Conservation (phyloP, 2,113 vertebrate genomes). For the Phyllopteryx taeniolatus region DNA sequence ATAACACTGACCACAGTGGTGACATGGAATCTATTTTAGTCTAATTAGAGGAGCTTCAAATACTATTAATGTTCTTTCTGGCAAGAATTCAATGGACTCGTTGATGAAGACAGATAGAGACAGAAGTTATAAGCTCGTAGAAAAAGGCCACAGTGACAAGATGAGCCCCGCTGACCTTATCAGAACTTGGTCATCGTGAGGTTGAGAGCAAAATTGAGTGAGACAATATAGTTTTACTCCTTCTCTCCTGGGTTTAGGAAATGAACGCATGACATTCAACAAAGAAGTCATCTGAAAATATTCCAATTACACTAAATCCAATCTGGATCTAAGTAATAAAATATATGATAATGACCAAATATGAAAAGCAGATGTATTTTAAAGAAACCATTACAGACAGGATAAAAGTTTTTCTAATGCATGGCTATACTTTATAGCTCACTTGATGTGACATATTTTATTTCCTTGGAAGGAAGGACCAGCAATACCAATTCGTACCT, state of each 20-base stretch:
- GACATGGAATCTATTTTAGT: conserved; percentile 33
- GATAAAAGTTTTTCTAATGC: conserved; percentile 1
- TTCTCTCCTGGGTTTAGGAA: conserved; percentile 31
- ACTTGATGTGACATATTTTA: background rate
- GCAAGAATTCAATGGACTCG: conserved; percentile 47
- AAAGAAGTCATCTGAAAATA: conserved; percentile 41
- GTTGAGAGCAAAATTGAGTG: conserved; percentile 45
- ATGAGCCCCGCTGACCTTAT: conserved; percentile 64
- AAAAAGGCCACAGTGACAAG: conserved; percentile 54
- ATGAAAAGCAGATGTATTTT: conserved; percentile 23
- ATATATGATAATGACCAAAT: conserved; percentile 39
- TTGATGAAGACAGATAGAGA: conserved; percentile 61
- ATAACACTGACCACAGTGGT: conserved; percentile 16
- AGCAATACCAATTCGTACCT: background rate
- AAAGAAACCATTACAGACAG: conserved; percentile 19
- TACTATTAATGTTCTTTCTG: conserved; percentile 58
- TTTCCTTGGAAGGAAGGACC: background rate
- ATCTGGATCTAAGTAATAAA: conserved; percentile 52
- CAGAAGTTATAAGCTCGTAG: conserved; percentile 53
- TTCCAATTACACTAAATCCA: conserved; percentile 29
- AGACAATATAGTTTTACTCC: conserved; percentile 47
- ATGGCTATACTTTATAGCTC: background rate
- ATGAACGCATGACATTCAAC: conserved; percentile 44
- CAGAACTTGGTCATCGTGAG: conserved; percentile 44
- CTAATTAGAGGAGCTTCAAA: conserved; percentile 50